Evolutionary conservation across 2,888 invertebrate species (phyloP), one percentile per base, ranked within the genome.

Genomic region (Agapetus fuscipes): DNA sequence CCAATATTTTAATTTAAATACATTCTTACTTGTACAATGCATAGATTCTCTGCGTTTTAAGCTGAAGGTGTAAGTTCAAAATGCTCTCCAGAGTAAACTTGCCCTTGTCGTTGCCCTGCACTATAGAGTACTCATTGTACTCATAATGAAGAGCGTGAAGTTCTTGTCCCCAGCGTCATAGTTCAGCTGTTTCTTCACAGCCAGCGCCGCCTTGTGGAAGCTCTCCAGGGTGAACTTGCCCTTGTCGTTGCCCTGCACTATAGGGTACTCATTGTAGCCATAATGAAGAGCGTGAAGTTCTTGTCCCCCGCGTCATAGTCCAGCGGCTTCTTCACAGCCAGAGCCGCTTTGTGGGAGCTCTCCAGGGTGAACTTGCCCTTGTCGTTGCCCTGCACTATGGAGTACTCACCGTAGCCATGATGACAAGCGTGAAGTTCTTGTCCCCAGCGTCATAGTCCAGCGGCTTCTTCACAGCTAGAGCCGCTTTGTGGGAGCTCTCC

Each of bases 401-500:
- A 78, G 62, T 41, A 64, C 67, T 67, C 64, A 86, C 85, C 56
- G 83, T 80, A 28, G 88, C 90, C 49, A 83, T 76, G 17, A 90
- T 64, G 3, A 79, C 76, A 35, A 90, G 66, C 35, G 70, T 61
- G 53, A 86, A 90, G 52, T 82, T 78, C 25, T 80, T 72, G 51
- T 87, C 84, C 1, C 89, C 90, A 14, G 70, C 68, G 56, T 90
- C 90, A 54, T 78, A 90, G 59, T 90, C 89, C 49, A 90, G 60
- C 1, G 80, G 69, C 46, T 78, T 79, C 47, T 74, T 76, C 17
- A 90, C 64, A 32, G 87, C 72, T n/a, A 90, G 61, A 12, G 76
- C 70, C 0, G 87, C 83, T 40, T 80, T 78, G 56, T 87, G 86
- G 3, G 83, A 83, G 58, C 80, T 83, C 56, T 88, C 89, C 33